Conservation (phyloP, 2,888 invertebrate species). For the Bimastos eiseni region DNA sequence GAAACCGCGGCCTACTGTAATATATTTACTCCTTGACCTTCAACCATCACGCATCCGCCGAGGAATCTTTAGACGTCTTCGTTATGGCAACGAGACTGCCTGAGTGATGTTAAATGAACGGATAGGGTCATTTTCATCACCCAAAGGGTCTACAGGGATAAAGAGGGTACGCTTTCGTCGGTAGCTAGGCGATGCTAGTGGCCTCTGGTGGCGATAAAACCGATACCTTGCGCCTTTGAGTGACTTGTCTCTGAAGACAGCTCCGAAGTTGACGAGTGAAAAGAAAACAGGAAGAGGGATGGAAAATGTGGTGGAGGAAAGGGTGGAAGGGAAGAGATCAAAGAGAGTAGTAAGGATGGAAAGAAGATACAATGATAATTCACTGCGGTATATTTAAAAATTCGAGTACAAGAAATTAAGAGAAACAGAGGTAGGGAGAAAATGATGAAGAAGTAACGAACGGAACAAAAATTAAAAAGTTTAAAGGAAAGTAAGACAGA, state of each 20-base stretch:
- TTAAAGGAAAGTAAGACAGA: neutral
- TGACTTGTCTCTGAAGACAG: neutral
- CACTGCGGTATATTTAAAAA: too few relatives aligned
- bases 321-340: neutral
- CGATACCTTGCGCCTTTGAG: neutral
- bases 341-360: neutral
- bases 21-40: neutral
- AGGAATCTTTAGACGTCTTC: neutral
- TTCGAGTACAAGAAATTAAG: too few relatives aligned
- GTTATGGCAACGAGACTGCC: neutral
- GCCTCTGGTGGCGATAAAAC: neutral
- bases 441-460: neutral
- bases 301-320: neutral
- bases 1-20: neutral
- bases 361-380: neutral
- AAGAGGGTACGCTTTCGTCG: neutral
- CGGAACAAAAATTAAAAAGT: neutral
- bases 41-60: neutral
- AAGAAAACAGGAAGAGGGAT: neutral
- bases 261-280: neutral
- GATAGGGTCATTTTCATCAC: neutral
- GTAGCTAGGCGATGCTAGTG: neutral
- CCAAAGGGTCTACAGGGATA: neutral
- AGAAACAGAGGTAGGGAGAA: neutral
- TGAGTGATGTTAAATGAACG: neutral